A percentile compares a stretch with the other conserved stretches of the same genome.
Evolutionary conservation across 2,113 vertebrate genomes (phyloP).

Genomic region (Mohoua ochrocephala): DNA sequence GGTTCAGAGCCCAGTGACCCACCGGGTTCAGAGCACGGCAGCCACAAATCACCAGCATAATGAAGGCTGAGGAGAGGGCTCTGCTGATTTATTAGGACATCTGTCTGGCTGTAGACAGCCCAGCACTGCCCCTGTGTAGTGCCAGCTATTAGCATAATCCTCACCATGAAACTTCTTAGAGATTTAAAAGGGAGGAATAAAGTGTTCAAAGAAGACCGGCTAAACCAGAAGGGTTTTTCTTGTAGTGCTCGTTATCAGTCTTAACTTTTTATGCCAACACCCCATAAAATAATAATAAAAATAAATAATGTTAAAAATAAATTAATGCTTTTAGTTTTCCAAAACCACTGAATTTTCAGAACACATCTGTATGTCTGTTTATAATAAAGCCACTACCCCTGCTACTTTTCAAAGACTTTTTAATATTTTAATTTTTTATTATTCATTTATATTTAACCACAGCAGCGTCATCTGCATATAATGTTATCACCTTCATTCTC

Average conservation of each 20-base stretch:
- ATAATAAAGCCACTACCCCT: neutral
- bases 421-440: constrained; percentile 7
- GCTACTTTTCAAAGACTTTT: neutral
- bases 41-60: constrained; percentile 63
- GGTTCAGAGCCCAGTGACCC: constrained; percentile 59
- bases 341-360: neutral
- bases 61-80: constrained; percentile 58
- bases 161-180: neutral
- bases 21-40: constrained; percentile 21
- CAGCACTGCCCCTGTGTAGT: neutral
- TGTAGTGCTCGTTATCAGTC: neutral
- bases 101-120: constrained; percentile 55
- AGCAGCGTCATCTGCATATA: neutral
- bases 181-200: constrained; percentile 5
- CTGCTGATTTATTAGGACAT: constrained; percentile 62
- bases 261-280: neutral
- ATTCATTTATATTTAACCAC: constrained; percentile 27
- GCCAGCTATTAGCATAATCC: constrained; percentile 53
- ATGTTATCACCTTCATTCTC: neutral
- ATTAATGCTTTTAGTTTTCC: neutral
- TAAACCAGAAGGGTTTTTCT: constrained; percentile 8
- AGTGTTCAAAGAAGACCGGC: constrained; percentile 5
- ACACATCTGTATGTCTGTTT: constrained; percentile 5
- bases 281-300: neutral
- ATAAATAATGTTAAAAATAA: neutral